phyloP scores from a whole-genome alignment of 2,888 invertebrate species.

The Yponomeuta cagnagella region DNA sequence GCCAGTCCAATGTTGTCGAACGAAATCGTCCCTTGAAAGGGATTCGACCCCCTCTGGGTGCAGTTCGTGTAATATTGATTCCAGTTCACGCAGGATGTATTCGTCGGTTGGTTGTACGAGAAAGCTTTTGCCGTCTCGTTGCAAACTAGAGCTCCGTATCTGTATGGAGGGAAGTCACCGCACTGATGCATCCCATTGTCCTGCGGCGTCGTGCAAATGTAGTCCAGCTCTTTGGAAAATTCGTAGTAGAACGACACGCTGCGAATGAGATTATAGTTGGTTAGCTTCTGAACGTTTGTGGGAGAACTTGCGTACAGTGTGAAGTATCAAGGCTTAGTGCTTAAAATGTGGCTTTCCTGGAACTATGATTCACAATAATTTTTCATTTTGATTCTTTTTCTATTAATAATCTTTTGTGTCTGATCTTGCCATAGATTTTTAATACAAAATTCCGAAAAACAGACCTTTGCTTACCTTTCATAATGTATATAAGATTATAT shows the following conservation, averaged over 20 bases:
- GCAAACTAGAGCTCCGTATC: conserved; percentile 84
- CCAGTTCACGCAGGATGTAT: conserved; percentile 96
- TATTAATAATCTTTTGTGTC: too few species aligned
- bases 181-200: conserved; percentile 97
- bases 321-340: neutral
- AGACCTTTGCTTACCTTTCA: too few species aligned
- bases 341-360: neutral
- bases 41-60: conserved; percentile 93
- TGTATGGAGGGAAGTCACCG: conserved; percentile 86
- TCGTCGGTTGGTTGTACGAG: conserved; percentile 79
- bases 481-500: too few species aligned
- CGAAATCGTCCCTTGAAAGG: conserved; percentile 98
- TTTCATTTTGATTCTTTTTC: too few species aligned
- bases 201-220: conserved; percentile 95
- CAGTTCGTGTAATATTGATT: conserved; percentile 98
- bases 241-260: conserved; percentile 90
- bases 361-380: neutral
- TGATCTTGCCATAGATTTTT: too few species aligned
- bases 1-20: conserved; percentile 99
- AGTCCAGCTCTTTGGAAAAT: conserved; percentile 93
- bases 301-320: neutral
- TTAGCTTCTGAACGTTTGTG: conserved; percentile 2
- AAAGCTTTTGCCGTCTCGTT: conserved; percentile 81
- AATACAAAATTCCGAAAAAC: too few species aligned
- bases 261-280: conserved; percentile 29